These are phyloP conservation scores for Porites australiensis DNA, from an alignment of 64 coral and sea anemone genomes.

Conservation along the genomic window DNA sequence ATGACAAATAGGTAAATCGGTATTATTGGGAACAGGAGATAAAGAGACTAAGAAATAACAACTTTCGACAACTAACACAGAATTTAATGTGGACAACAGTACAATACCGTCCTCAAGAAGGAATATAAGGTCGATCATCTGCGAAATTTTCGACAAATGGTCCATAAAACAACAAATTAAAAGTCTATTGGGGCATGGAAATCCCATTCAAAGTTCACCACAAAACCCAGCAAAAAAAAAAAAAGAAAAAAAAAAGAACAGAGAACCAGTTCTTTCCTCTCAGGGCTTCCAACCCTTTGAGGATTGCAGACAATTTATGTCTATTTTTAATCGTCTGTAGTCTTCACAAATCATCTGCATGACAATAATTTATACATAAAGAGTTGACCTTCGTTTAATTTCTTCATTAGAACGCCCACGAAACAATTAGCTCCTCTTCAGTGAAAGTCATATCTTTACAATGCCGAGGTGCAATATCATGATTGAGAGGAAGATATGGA, in stretches of 20 bases:
- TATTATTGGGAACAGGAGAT: too few species aligned
- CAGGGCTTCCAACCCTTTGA: not conserved
- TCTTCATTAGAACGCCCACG: not conserved
- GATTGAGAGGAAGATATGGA: not conserved
- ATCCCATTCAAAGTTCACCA: constrained; percentile 16
- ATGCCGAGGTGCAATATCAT: constrained; percentile 12
- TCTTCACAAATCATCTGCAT: not conserved
- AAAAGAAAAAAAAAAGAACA: not conserved
- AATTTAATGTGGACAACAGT: not conserved
- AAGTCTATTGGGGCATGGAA: constrained; percentile 9
- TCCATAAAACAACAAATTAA: not conserved
- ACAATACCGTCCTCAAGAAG: not conserved
- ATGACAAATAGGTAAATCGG: too few species aligned
- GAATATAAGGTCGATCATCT: not conserved
- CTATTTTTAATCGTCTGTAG: not conserved
- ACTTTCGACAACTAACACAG: too few species aligned
- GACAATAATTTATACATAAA: constrained; percentile 27
- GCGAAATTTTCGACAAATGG: not conserved
- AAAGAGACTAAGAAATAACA: too few species aligned
- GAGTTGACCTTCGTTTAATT: constrained; percentile 18
- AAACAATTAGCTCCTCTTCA: constrained; percentile 46
- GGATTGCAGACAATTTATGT: constrained; percentile 3
- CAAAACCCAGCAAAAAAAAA: constrained; percentile 33
- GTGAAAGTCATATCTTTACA: not conserved
- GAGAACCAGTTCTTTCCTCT: not conserved